These are phyloP conservation scores for Sebastes minor DNA, from an alignment of 2,797 vertebrate genomes.

Conservation along the genomic window DNA sequence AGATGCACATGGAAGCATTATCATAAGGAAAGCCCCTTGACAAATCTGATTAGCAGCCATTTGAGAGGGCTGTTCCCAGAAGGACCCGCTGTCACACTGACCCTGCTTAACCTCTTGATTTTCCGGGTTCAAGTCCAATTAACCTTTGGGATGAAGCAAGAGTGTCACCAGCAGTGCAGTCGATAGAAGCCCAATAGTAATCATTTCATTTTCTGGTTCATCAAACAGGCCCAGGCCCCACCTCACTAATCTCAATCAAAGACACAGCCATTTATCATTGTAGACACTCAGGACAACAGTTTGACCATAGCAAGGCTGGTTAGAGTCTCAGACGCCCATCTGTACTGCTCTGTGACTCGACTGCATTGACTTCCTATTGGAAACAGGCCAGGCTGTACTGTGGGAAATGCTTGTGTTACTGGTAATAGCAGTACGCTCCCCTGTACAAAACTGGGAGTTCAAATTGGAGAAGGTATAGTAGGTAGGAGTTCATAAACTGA, in stretches of 20 bases:
- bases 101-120: constrained; percentile 97
- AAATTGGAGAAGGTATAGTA: not conserved
- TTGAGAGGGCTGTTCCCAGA: constrained; percentile 81
- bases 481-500: not conserved
- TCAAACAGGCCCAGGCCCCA: constrained; percentile 87
- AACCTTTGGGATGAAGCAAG: constrained; percentile 91
- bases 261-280: constrained; percentile 88
- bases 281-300: constrained; percentile 77
- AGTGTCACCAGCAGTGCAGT: constrained; percentile 90
- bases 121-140: constrained; percentile 99
- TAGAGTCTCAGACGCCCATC: constrained; percentile 63
- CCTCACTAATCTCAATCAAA: constrained; percentile 90
- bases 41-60: constrained; percentile 92
- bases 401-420: not conserved
- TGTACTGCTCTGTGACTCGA: constrained; percentile 28
- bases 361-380: not conserved
- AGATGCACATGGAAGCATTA: constrained; percentile 73
- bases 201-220: constrained; percentile 97
- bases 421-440: not conserved
- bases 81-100: constrained; percentile 82
- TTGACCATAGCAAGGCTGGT: constrained; percentile 67
- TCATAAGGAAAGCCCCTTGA: constrained; percentile 83
- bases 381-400: not conserved
- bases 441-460: not conserved
- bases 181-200: constrained; percentile 91